phyloP scores from a whole-genome alignment of 2,797 vertebrate genomes.

The Hippopotamyrus pictus region DNA sequence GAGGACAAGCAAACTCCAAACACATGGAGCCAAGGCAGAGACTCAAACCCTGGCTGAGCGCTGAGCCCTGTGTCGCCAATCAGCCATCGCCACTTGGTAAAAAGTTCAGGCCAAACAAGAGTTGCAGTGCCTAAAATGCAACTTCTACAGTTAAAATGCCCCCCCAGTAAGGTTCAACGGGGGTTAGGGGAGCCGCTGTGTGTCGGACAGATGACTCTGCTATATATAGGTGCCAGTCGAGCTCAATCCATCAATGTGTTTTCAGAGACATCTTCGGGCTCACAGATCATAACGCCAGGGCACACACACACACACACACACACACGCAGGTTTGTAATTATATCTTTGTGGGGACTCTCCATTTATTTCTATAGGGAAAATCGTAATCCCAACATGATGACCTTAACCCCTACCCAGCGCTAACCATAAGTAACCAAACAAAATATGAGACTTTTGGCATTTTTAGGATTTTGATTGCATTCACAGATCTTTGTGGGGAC shows the following conservation, averaged over 20 bases:
- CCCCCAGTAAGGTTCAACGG: background rate
- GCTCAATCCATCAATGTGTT: background rate
- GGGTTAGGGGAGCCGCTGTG: background rate
- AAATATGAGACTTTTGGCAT: too few species aligned
- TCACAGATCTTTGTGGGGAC: too few species aligned
- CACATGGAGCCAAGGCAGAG: background rate
- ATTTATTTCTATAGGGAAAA: too few species aligned
- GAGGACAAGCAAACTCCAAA: background rate
- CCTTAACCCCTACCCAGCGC: too few species aligned
- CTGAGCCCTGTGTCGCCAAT: background rate
- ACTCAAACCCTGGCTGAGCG: background rate
- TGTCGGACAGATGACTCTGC: background rate
- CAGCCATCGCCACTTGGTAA: background rate
- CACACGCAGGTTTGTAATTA: background rate
- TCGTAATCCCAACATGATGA: too few species aligned
- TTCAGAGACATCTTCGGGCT: background rate
- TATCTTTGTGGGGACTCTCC: too few species aligned
- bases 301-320: background rate
- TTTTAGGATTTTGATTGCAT: too few species aligned
- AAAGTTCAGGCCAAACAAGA: background rate
- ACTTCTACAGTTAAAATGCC: background rate
- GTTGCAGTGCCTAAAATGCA: background rate
- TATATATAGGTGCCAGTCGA: background rate
- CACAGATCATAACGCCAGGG: background rate
- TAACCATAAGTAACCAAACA: too few species aligned